Conservation (phyloP, 2,888 invertebrate genomes). For the Nasonovia ribisnigri region DNA sequence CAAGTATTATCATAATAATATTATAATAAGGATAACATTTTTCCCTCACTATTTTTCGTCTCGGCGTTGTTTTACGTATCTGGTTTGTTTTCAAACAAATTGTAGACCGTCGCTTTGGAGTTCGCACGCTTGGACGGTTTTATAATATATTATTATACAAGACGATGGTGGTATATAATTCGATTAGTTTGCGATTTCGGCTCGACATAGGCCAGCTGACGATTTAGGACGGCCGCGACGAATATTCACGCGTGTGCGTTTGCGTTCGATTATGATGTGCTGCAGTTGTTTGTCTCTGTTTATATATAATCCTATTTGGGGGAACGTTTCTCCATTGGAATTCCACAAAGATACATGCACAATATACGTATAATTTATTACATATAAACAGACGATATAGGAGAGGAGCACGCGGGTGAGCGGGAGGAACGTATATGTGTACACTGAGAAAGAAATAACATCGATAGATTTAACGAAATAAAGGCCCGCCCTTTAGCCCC, state of each 20-base stretch:
- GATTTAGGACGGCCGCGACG: slow-evolving; percentile 1
- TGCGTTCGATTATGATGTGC: not conserved
- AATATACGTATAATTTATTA: not conserved
- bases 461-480: slow-evolving; percentile 58
- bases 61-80: not conserved
- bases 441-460: slow-evolving; percentile 24
- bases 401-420: not conserved
- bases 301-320: slow-evolving; percentile 8
- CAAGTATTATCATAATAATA: not conserved
- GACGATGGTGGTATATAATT: slow-evolving; percentile 16
- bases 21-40: not conserved
- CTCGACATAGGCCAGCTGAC: slow-evolving; percentile 43
- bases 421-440: not conserved
- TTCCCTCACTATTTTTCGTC: not conserved
- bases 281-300: slow-evolving; percentile 27
- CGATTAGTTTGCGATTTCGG: slow-evolving; percentile 55
- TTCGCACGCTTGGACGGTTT: slow-evolving; percentile 3
- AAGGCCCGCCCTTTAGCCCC: slow-evolving; percentile 49
- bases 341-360: not conserved
- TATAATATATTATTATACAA: not conserved
- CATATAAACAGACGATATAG: not conserved
- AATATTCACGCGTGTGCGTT: not conserved
- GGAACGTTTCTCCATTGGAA: not conserved
- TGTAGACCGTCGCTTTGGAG: not conserved
- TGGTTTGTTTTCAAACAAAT: slow-evolving; percentile 32